These are phyloP conservation scores for Corythornis vintsioides DNA, from an alignment of 2,113 vertebrate genomes.

Conservation along the genomic window DNA sequence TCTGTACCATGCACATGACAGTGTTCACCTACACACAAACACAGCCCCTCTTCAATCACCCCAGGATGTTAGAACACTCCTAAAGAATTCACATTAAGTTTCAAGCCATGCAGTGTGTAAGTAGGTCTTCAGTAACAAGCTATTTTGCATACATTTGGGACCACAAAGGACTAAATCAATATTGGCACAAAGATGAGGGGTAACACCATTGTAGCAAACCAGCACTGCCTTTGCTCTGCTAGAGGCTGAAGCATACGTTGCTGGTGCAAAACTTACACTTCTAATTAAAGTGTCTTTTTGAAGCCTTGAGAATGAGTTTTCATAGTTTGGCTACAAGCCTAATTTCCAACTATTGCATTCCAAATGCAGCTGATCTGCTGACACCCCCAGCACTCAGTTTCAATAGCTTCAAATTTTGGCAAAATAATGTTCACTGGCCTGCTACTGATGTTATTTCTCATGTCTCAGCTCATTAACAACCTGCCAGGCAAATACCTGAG, in stretches of 20 bases:
- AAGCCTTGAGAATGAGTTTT: background rate
- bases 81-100: background rate
- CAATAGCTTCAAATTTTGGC: background rate
- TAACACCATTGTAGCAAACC: background rate
- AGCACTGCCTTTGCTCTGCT: background rate
- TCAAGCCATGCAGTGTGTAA: background rate
- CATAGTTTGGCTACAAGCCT: background rate
- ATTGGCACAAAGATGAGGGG: background rate
- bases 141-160: background rate
- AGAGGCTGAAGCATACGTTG: background rate
- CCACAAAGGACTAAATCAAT: conserved; percentile 4
- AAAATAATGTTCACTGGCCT: background rate
- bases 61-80: background rate
- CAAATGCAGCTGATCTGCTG: background rate
- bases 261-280: background rate
- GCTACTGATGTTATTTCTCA: background rate
- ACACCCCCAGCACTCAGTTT: background rate
- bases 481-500: background rate
- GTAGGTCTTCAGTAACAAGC: background rate
- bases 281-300: background rate
- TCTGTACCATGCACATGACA: background rate
- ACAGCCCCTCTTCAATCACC: background rate
- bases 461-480: background rate
- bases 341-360: background rate
- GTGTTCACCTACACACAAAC: background rate